Conservation (phyloP, 2,888 invertebrate genomes). For the Lasioglossum morio region DNA sequence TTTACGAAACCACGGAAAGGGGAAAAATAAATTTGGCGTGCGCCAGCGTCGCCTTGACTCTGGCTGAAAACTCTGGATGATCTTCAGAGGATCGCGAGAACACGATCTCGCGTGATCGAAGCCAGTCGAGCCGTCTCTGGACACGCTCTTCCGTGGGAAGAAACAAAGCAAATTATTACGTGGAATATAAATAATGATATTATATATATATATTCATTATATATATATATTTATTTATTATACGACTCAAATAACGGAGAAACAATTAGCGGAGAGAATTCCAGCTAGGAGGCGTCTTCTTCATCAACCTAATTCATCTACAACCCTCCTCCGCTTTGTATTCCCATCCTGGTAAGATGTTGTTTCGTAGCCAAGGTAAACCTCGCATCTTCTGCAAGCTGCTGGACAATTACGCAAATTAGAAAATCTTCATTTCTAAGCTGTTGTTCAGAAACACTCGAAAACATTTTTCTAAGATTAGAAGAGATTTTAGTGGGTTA, state of each 20-base stretch:
- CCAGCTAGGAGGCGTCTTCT: conserved; percentile 73
- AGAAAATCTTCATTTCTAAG: too few species aligned
- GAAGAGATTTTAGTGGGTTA: not conserved
- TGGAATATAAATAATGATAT: conserved; percentile 77
- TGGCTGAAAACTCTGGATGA: not conserved
- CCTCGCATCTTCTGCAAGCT: not conserved
- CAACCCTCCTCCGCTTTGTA: conserved; percentile 40
- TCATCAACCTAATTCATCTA: conserved; percentile 56
- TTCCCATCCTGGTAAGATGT: conserved; percentile 16
- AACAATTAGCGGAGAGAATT: conserved; percentile 77
- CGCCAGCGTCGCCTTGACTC: conserved; percentile 30
- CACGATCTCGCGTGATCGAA: not conserved
- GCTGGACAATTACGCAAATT: not conserved
- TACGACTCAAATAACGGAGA: conserved; percentile 73
- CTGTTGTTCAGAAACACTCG: not conserved
- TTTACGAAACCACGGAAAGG: conserved; percentile 1
- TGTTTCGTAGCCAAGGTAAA: not conserved
- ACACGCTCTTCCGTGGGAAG: conserved; percentile 63
- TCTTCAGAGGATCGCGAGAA: not conserved
- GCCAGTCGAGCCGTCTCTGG: conserved; percentile 35
- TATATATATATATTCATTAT: conserved; percentile 68
- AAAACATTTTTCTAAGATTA: not conserved
- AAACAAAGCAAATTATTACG: conserved; percentile 81
- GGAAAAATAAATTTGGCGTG: conserved; percentile 25
- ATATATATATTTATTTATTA: conserved; percentile 81